These are phyloP conservation scores for Diorhabda carinulata DNA, from an alignment of 1,140 invertebrate genomes.

Conservation along the genomic window DNA sequence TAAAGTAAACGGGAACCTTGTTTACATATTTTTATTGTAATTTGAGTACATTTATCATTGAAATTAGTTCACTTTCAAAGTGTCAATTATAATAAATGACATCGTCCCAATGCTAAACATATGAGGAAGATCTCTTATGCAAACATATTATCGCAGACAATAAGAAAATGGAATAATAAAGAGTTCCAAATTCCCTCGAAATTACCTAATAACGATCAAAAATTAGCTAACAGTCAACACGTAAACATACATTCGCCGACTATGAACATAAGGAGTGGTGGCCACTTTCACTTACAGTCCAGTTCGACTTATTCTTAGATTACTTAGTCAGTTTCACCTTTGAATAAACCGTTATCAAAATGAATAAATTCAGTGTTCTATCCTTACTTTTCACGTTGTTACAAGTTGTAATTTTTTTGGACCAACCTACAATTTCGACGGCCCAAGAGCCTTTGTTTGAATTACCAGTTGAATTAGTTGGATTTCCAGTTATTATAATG, in stretches of 20 bases:
- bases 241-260: background rate
- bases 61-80: too few species aligned
- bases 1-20: too few species aligned
- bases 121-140: too few species aligned
- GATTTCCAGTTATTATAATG: constrained; percentile 77
- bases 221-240: constrained; percentile 1
- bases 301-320: constrained; percentile 21
- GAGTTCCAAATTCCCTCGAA: too few species aligned
- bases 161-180: too few species aligned
- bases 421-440: constrained; percentile 34
- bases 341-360: constrained; percentile 1
- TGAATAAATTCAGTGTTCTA: constrained; percentile 6
- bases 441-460: constrained; percentile 64
- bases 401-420: constrained; percentile 21
- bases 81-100: too few species aligned
- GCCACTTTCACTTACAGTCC: constrained; percentile 37
- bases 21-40: too few species aligned
- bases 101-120: too few species aligned
- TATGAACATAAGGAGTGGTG: constrained; percentile 32
- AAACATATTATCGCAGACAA: too few species aligned
- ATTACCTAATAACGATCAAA: too few species aligned
- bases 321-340: constrained; percentile 8
- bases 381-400: constrained; percentile 7
- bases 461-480: constrained; percentile 73
- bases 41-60: too few species aligned